Evolutionary conservation across 2,113 vertebrate species (phyloP).

Genomic region (Rhadina sibilatrix): DNA sequence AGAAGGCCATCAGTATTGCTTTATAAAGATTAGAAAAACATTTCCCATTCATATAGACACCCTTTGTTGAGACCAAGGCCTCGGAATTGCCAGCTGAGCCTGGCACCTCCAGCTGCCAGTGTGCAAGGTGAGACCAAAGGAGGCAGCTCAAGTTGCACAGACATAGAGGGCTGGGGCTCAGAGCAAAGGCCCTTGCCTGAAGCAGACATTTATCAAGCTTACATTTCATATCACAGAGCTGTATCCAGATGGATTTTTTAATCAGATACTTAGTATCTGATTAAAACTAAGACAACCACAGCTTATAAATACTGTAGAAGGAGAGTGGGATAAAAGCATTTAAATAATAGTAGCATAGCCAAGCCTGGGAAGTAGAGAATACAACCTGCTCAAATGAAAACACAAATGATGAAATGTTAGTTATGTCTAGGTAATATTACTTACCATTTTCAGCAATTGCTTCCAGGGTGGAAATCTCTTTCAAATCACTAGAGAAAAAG

Average conservation of each 20-base stretch:
- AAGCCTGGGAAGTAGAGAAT: neutral
- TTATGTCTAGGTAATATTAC: neutral
- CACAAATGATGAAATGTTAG: neutral
- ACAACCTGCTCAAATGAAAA: neutral
- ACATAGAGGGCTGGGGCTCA: neutral
- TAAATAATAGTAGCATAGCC: neutral
- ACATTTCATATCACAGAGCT: neutral
- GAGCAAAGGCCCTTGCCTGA: neutral
- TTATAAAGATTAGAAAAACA: neutral
- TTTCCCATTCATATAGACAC: neutral
- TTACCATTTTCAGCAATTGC: slow-evolving; percentile 65
- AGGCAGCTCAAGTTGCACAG: neutral
- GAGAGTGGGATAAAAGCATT: neutral
- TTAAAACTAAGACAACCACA: neutral
- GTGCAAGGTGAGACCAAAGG: neutral
- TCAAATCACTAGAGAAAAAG: neutral
- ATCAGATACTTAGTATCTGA: neutral
- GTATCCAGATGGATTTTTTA: neutral
- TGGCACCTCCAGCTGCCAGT: neutral
- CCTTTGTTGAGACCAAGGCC: neutral
- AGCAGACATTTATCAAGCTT: neutral
- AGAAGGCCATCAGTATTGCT: neutral
- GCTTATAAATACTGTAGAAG: neutral
- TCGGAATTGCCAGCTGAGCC: neutral
- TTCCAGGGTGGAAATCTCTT: slow-evolving; percentile 8